Evolutionary conservation across 2,888 invertebrate genomes (phyloP), one percentile per base, ranked within the genome.

Genomic region (Xestobium rufovillosum): DNA sequence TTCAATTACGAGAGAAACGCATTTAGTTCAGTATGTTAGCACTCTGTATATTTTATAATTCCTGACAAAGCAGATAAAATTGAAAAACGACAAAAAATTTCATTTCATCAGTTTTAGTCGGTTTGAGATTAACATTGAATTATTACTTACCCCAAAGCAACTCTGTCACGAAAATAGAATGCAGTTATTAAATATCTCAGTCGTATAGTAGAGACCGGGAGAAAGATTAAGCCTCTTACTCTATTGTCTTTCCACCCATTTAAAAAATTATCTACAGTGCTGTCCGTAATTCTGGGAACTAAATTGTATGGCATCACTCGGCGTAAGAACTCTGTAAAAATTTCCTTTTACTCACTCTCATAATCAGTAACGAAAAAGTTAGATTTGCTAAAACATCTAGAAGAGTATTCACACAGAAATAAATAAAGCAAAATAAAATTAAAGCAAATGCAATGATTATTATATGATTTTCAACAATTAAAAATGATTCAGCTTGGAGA

Each of bases 191-290:
- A 71, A 68, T 94, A 96, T 45, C 95, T 70, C 36, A 95, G 72
- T 34, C 91, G 76, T 36, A 88, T 78, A 8, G 77, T 76, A 43
- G 73, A 75, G 40, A 79, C 71, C 42, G 83, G 83, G 57, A 89
- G 85, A 65, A 94, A 87, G 53, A 95, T 82, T 37, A 96, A 68
- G 16, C 87, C 91, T 45, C 94, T 76, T 26, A 95, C 89, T 62
- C 82, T 76, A 65, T 96, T 96, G 67, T 96, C 95, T 42, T 77
- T 76, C 83, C 94, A 95, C 35, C 91, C 90, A 29, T 76, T 76
- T 16, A 95, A 72, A 61, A 94, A 95, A 4, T 70, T 69, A 31
- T 86, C 80, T 23, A 85, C 70, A 55, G 82, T 85, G 16, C 73
- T 68, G 52, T 85, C 83, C 14, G 42, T 48, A n/a, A 94, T 67